phyloP scores from a whole-genome alignment of 2,113 vertebrate species.

The Brienomyrus brachyistius region DNA sequence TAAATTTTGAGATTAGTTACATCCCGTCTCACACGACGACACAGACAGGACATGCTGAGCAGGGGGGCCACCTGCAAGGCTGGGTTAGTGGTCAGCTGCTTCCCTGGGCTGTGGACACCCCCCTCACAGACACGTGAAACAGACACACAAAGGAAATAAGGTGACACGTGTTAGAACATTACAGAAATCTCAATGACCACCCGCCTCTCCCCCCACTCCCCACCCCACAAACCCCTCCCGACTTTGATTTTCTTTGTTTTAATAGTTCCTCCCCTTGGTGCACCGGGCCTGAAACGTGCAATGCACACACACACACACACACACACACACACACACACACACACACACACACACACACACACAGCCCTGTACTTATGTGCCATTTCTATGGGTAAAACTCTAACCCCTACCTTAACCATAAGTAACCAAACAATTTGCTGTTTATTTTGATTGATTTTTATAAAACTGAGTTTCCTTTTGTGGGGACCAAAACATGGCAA shows the following conservation, averaged over 20 bases:
- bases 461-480: not conserved
- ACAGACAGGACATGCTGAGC: not conserved
- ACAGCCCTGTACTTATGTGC: not conserved
- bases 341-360: slow-evolving; percentile 3
- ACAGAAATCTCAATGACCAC: not conserved
- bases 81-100: not conserved
- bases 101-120: slow-evolving; percentile 21
- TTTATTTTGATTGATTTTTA: not conserved
- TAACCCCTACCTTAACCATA: not conserved
- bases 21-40: not conserved
- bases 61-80: not conserved
- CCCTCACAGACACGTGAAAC: not conserved
- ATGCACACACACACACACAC: not conserved
- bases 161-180: not conserved
- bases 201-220: not conserved
- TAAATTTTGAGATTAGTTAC: not conserved
- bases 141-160: slow-evolving; percentile 4
- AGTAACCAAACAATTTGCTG: too few relatives aligned
- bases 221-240: not conserved
- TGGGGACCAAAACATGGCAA: not conserved
- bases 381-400: not conserved
- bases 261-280: not conserved
- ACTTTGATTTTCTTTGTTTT: not conserved
- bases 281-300: not conserved
- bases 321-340: not conserved